Conservation (phyloP, 2,797 vertebrate genomes). For the Hemitrygon akajei region DNA sequence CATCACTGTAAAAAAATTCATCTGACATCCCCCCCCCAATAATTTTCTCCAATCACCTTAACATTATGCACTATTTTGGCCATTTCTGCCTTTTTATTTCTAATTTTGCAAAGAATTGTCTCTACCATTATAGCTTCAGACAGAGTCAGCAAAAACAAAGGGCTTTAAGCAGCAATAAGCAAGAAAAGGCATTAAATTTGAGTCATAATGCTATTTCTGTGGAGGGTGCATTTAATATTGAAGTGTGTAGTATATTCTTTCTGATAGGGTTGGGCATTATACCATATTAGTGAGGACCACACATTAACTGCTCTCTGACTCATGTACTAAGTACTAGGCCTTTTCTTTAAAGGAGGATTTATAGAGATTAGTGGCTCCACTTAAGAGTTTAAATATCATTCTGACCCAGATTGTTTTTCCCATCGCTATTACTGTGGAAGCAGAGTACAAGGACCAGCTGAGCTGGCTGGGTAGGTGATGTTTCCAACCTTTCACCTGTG, state of each 20-base stretch:
- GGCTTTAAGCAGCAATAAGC: background rate
- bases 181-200: constrained; percentile 12
- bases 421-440: constrained; percentile 12
- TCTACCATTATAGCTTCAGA: background rate
- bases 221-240: constrained; percentile 9
- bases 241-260: constrained; percentile 39
- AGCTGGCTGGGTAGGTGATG: background rate
- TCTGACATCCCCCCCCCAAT: too few species aligned
- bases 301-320: constrained; percentile 60
- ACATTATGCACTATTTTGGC: too few species aligned
- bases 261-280: constrained; percentile 48
- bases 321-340: constrained; percentile 57
- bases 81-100: background rate
- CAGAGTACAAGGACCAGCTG: background rate
- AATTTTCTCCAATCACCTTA: too few species aligned
- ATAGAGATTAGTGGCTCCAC: constrained; percentile 65
- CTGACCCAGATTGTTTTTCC: constrained; percentile 64
- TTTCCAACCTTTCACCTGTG: background rate
- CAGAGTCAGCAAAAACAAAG: background rate
- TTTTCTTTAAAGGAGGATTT: constrained; percentile 72
- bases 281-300: constrained; percentile 46
- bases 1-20: too few species aligned
- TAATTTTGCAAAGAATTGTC: background rate
- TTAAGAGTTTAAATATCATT: constrained; percentile 68
- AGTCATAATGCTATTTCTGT: constrained; percentile 20